Evolutionary conservation across 2,888 invertebrate genomes (phyloP), one percentile per base, ranked within the genome.

Genomic region (Ametastegia equiseti): DNA sequence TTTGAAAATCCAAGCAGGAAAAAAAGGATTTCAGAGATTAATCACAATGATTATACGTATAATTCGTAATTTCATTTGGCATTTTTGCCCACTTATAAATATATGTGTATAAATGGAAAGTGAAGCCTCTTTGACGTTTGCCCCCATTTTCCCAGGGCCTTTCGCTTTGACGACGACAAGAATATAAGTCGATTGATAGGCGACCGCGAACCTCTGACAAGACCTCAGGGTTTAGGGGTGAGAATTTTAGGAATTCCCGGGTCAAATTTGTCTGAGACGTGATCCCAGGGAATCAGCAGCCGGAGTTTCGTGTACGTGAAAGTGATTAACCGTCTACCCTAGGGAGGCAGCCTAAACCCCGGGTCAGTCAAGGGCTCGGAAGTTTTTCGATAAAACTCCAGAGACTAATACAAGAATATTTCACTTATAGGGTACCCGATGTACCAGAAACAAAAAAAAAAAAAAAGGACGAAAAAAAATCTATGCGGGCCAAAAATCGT

Each of bases 351-450:
- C n/a, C 65, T 39, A 67, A 67, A 7, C 60, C 65, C 39, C 39
- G 23, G 65, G 65, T 67, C 65, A 67, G 65, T 67, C 65, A 67
- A 67, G 23, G 19, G 39, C 19, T 19, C 39, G n/a, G 36, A 67
- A 67, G 9, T 67, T 67, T 39, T 67, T 67, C 39, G 39, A 67
- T 67, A 67, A 39, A 67, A 67, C 19, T 67, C 65, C 13, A 19
- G 39, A 67, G 65, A 67, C 65, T 67, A 39, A 39, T 67, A 67
- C 39, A 67, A 67, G 23, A 67, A 67, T 67, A 67, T 67, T 39
- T 65, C 39, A 19, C 19, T 19, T 36, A 57, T 27, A 19, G n/a
- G n/a, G 7, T n/a, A 7, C 19, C 9, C n/a, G 19, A 65, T 65
- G n/a, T 36, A 39, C 19, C 2, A 30, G 30, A 27, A 60, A 60